phyloP scores from a whole-genome alignment of 1,140 invertebrate species.

The Drosophila orena region DNA sequence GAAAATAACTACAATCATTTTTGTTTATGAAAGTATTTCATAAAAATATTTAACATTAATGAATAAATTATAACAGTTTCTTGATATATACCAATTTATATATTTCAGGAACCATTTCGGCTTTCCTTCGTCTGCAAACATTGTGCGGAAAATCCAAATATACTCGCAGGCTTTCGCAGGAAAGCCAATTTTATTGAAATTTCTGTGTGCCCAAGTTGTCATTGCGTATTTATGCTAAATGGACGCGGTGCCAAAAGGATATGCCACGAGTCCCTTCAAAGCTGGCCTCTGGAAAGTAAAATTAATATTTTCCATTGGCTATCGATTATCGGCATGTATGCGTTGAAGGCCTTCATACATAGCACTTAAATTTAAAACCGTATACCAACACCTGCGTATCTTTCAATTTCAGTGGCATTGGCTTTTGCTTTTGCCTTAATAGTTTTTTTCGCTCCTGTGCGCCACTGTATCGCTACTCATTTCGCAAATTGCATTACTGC shows the following conservation, averaged over 20 bases:
- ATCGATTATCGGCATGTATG: conserved; percentile 18
- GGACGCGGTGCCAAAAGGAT: conserved; percentile 49
- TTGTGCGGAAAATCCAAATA: conserved; percentile 1
- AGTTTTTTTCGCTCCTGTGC: conserved; percentile 1
- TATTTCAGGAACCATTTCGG: not conserved
- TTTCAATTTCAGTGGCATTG: conserved; percentile 2
- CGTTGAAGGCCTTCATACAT: not conserved
- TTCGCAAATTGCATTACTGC: conserved; percentile 73
- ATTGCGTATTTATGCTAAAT: conserved; percentile 77
- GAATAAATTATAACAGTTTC: not conserved
- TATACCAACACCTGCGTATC: conserved; percentile 5
- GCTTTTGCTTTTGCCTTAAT: not conserved
- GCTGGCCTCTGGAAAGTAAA: conserved; percentile 23
- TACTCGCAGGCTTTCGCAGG: not conserved
- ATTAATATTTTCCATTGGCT: conserved; percentile 2
- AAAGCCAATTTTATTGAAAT: conserved; percentile 58
- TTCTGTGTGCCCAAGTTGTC: conserved; percentile 43
- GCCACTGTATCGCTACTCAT: conserved; percentile 58
- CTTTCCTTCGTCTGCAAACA: conserved; percentile 21
- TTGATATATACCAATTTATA: not conserved
- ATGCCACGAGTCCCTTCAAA: conserved; percentile 19
- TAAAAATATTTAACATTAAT: not conserved
- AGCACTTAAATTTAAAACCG: conserved; percentile 17
- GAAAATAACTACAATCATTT: too few relatives aligned
- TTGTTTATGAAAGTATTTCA: not conserved